Evolutionary conservation across 2,797 vertebrate species (phyloP).

Genomic region (Fistularia commersonii): DNA sequence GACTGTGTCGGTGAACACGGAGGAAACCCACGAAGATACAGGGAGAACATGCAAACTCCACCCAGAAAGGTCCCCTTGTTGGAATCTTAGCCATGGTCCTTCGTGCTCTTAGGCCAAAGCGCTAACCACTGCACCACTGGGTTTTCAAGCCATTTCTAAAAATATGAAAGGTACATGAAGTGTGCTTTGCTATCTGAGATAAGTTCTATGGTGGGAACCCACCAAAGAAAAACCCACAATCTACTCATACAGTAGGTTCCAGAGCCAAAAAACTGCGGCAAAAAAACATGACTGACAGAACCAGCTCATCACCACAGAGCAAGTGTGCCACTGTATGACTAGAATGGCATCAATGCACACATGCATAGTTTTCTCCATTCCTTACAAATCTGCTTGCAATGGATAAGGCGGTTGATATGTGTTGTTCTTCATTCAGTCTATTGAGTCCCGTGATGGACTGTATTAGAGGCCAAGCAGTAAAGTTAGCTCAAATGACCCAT

Average conservation of each 20-base stretch:
- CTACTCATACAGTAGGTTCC: constrained; percentile 9
- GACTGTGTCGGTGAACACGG: too few species aligned
- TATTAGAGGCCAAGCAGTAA: neutral
- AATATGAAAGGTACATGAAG: neutral
- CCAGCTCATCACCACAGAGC: neutral
- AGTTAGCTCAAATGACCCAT: neutral
- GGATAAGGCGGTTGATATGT: too few species aligned
- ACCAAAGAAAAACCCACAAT: constrained; percentile 13
- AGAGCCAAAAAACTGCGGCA: constrained; percentile 1
- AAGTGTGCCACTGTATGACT: neutral
- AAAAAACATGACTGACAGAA: constrained; percentile 5
- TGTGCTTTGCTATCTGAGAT: neutral
- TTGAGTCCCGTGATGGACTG: neutral
- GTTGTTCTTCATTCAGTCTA: neutral
- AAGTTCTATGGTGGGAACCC: constrained; percentile 2
- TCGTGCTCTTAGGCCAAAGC: too few species aligned
- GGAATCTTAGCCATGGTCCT: too few species aligned
- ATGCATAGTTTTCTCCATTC: too few species aligned
- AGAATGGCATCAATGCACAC: neutral
- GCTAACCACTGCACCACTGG: too few species aligned
- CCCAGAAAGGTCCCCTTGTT: too few species aligned
- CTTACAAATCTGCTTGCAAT: too few species aligned
- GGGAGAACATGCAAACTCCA: too few species aligned
- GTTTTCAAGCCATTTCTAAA: neutral
- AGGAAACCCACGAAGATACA: too few species aligned